Conservation (phyloP, 2,797 vertebrate species). For the Lacerta bilineata region DNA sequence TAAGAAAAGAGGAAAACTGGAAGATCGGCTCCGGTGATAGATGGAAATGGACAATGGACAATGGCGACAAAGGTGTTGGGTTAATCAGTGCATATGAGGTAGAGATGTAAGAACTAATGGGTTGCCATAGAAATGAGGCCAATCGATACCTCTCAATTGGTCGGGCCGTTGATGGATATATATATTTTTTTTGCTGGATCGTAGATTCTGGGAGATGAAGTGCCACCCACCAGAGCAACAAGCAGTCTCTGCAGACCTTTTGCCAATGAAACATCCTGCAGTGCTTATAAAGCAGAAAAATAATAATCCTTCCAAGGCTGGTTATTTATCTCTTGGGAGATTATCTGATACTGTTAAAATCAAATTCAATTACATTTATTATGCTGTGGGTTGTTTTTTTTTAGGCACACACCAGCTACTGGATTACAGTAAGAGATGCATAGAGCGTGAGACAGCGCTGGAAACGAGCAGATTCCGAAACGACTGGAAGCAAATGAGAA, state of each 20-base stretch:
- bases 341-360: slow-evolving; percentile 62
- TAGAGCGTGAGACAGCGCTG: background rate
- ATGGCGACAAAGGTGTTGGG: slow-evolving; percentile 61
- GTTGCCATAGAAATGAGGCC: slow-evolving; percentile 82
- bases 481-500: background rate
- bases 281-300: slow-evolving; percentile 75
- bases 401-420: slow-evolving; percentile 28
- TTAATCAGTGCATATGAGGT: slow-evolving; percentile 76
- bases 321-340: slow-evolving; percentile 65
- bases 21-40: too few relatives aligned
- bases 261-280: slow-evolving; percentile 68
- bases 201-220: slow-evolving; percentile 79
- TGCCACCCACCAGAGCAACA: slow-evolving; percentile 74
- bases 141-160: slow-evolving; percentile 80
- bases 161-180: slow-evolving; percentile 80
- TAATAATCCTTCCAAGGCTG: slow-evolving; percentile 58
- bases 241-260: slow-evolving; percentile 69
- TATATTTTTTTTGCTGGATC: slow-evolving; percentile 83
- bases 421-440: slow-evolving; percentile 1
- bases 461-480: background rate
- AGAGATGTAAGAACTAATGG: slow-evolving; percentile 78
- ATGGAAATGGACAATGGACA: too few relatives aligned
- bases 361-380: slow-evolving; percentile 62
- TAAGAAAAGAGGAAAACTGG: too few relatives aligned
- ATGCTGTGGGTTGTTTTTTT: slow-evolving; percentile 16